Evolutionary conservation across 2,797 vertebrate genomes (phyloP), one percentile per base, ranked within the genome.

Genomic region (Pelodytes ibericus): DNA sequence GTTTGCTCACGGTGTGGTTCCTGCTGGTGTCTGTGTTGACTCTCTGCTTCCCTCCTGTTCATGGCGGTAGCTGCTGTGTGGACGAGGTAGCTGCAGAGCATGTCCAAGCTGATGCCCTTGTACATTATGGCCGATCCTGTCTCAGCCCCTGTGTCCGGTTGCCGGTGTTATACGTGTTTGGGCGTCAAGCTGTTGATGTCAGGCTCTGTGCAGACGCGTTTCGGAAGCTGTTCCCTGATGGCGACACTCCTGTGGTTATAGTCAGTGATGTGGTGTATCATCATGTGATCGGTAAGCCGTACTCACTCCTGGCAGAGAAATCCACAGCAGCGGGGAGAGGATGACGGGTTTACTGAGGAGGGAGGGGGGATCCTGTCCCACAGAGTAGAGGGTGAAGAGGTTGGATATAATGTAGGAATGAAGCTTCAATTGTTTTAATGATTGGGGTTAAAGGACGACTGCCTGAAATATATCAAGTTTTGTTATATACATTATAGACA

Each of bases 21-120:
- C n/a, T n/a, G n/a, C n/a, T n/a, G n/a, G n/a, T n/a, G n/a, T n/a
- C n/a, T n/a, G n/a, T n/a, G n/a, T n/a, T n/a, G n/a, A n/a, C n/a
- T n/a, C n/a, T n/a, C 15, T 7, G 67, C 25, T 13, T 58, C n/a
- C 44, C n/a, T 30, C 24, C 27, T 33, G 8, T 49, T 15, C 3
- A 18, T 47, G 11, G 20, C 13, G 7, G 1, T 89, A 99, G 98
- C 79, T 99, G 97, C 89, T 99, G 98, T 22, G 96, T 98, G 82
- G 96, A 99, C 3, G 95, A 98, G 53, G 93, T 99, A 2, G 95
- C 96, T 0, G 96, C 97, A 0, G 95, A 98, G 59, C 96, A 99
- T 0, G 91, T 88, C 0, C 87, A 84, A 0, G 92, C 91, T 0
- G 89, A 93, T 47, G 90, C 92, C 26, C 89, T 99, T 2, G 87